Evolutionary conservation across 1,140 invertebrate species (phyloP), one percentile per base, ranked within the genome.

Genomic region (Caerostris extrusa): DNA sequence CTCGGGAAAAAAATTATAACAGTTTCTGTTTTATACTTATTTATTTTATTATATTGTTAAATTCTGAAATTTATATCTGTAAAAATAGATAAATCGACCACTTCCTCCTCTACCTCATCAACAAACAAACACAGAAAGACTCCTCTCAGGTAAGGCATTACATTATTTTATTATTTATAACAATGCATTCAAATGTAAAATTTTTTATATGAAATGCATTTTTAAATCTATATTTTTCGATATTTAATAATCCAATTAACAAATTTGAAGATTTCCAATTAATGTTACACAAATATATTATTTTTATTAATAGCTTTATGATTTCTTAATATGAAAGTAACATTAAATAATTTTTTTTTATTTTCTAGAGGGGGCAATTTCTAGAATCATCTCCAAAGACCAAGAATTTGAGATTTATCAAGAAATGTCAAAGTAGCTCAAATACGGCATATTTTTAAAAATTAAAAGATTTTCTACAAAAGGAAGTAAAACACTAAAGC

Each of bases 341-440:
- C n/a, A 82, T 5, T 82, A 82, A 82, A 82, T n/a, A 67, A 5
- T 67, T 58, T 58, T 86, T 88, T 55, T 50, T 50, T 50, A 6
- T 5, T 64, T 50, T 7, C 7, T 6, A 19, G 34, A 50, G 34
- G 50, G 60, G 14, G 56, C 8, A 81, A 10, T 56, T 3, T n/a
- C n/a, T 55, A 81, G 92, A 93, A 82, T 50, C 81, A 64, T 81
- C 92, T 17, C 86, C 92, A 8, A 94, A 90, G 95, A 95, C 96
- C 95, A 95, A 95, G 17, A 96, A 95, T 85, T 96, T 96, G 89
- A 96, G 89, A 95, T 96, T 7, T 96, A 96, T 67, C 95, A 95
- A 85, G 96, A 96, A 94, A 96, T 96, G 95, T 91, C 69, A 90
- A 95, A 94, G 91, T 34, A 34, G 0, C 34, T 34, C 34, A 34